phyloP scores from a whole-genome alignment of 2,113 vertebrate species.

The Caracal caracal region DNA sequence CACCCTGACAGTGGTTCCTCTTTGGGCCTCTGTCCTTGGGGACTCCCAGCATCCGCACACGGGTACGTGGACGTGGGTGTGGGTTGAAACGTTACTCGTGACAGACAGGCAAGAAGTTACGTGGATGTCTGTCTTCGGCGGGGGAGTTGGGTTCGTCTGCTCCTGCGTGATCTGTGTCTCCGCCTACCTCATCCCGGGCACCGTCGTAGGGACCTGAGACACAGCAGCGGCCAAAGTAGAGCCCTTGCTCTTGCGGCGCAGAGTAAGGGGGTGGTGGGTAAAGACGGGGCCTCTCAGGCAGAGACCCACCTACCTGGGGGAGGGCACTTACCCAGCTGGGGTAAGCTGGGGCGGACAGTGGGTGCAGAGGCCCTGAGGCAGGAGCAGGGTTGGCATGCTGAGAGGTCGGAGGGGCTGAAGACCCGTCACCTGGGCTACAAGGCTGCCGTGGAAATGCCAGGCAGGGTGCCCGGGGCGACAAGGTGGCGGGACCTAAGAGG shows the following conservation, averaged over 20 bases:
- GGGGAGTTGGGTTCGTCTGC: too few species aligned
- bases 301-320: not conserved
- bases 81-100: too few species aligned
- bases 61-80: not conserved
- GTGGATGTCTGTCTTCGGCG: not conserved
- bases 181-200: accelerated
- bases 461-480: accelerated
- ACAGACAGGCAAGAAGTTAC: accelerated
- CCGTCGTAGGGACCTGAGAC: not conserved
- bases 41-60: too few species aligned
- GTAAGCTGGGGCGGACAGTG: not conserved
- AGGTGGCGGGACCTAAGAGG: not conserved
- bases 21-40: not conserved
- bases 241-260: not conserved
- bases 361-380: not conserved
- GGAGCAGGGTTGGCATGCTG: not conserved
- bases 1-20: not conserved
- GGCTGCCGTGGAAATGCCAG: not conserved
- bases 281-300: not conserved
- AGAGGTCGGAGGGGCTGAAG: not conserved
- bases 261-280: not conserved
- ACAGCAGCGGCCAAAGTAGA: not conserved
- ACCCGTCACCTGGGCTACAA: not conserved
- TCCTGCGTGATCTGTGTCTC: accelerated
- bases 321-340: not conserved